phyloP scores from a whole-genome alignment of 2,113 vertebrate genomes.

The Tauraco erythrolophus region DNA sequence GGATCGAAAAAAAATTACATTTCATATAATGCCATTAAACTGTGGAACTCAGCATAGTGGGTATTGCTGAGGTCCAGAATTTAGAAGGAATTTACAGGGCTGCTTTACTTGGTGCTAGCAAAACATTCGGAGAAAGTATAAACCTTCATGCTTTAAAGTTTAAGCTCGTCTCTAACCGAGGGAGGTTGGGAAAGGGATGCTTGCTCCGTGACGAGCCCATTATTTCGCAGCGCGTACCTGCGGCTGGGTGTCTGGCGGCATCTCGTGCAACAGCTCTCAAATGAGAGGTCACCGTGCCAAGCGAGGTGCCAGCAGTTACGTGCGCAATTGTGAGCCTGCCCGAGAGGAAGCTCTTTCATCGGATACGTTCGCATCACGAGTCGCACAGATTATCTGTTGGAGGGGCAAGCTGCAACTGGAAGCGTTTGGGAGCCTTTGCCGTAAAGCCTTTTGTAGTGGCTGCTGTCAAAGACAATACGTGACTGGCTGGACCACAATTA shows the following conservation, averaged over 20 bases:
- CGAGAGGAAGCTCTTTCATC: neutral
- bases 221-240: neutral
- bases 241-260: neutral
- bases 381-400: neutral
- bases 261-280: neutral
- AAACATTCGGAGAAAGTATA: neutral
- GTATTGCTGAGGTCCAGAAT: neutral
- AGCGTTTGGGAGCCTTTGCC: neutral
- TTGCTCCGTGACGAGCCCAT: fast-evolving
- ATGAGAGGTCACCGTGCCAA: neutral
- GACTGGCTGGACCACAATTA: neutral
- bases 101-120: neutral
- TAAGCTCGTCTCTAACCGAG: neutral
- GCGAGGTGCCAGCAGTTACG: neutral
- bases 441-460: slow-evolving; percentile 23
- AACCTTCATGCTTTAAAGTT: neutral
- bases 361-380: neutral
- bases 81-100: neutral
- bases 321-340: neutral
- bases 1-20: neutral
- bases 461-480: slow-evolving; percentile 4
- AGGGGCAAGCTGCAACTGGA: neutral
- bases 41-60: too few species aligned
- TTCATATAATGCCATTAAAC: neutral
- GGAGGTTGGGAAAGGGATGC: neutral